These are phyloP conservation scores for Drosophila parthenogenetica DNA, from an alignment of 2,888 invertebrate species.

Conservation along the genomic window DNA sequence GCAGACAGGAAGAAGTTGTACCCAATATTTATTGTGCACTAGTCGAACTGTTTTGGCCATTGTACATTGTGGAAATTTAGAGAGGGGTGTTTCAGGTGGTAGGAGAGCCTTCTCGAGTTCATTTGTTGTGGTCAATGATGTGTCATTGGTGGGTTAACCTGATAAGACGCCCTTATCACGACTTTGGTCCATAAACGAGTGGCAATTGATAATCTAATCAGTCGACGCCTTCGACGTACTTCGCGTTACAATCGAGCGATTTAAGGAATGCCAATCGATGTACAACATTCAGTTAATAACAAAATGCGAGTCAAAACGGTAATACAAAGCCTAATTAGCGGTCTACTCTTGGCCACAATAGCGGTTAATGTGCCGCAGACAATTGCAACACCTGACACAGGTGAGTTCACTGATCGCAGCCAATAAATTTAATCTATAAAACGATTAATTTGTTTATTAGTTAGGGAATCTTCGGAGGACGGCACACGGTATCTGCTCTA, in stretches of 20 bases:
- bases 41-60: not conserved
- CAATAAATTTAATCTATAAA: too few relatives aligned
- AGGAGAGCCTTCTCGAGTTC: not conserved
- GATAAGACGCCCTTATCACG: conserved; percentile 35
- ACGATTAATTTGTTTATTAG: conserved; percentile 21
- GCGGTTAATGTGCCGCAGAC: not conserved
- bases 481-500: conserved; percentile 46
- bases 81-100: conserved; percentile 2
- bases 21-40: not conserved
- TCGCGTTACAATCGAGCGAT: conserved; percentile 2
- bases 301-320: conserved; percentile 51
- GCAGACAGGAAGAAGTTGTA: too few relatives aligned
- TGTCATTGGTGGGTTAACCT: conserved; percentile 17
- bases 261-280: conserved; percentile 6
- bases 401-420: conserved; percentile 42
- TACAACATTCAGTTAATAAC: conserved; percentile 33
- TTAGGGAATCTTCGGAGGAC: not conserved
- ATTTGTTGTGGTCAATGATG: conserved; percentile 10
- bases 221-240: conserved; percentile 8
- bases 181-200: conserved; percentile 23
- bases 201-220: conserved; percentile 28
- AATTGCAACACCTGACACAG: conserved; percentile 14
- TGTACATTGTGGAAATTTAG: not conserved
- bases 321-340: conserved; percentile 4
- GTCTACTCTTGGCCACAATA: conserved; percentile 27